Percentiles rank a stretch among this genome's conserved stretches.
Evolutionary conservation across 2,113 vertebrate species (phyloP).

Genomic region (Meles meles): DNA sequence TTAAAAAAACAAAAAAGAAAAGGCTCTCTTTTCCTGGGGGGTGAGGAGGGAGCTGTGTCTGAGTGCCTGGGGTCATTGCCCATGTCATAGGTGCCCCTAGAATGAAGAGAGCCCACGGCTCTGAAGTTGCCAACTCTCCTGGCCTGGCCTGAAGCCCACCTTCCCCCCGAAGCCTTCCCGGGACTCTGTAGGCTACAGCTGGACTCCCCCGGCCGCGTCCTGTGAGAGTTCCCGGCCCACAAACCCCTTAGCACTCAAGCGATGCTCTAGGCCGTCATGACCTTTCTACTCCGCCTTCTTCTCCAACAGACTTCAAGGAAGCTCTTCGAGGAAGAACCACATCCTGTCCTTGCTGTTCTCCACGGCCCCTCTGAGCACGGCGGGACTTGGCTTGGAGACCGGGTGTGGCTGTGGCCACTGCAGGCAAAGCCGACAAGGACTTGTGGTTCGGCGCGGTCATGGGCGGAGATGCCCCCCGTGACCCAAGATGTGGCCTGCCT

Average conservation of each 20-base stretch:
- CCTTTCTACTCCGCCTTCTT: background rate
- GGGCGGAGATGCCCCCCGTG: rapidly evolving
- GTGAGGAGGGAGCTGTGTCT: background rate
- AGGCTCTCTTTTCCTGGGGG: too few species aligned
- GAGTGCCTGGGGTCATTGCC: background rate
- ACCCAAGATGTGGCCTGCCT: background rate
- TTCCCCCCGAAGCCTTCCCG: background rate
- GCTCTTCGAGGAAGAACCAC: background rate
- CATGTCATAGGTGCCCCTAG: rapidly evolving
- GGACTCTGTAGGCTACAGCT: rapidly evolving
- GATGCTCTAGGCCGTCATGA: rapidly evolving
- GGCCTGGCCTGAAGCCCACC: background rate
- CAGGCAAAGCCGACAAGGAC: rapidly evolving
- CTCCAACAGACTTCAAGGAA: background rate
- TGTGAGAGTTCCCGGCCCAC: background rate
- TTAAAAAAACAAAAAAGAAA: background rate
- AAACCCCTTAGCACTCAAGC: rapidly evolving
- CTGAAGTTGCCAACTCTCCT: background rate
- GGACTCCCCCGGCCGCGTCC: background rate
- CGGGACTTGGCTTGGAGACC: background rate
- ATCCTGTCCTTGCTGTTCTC: background rate
- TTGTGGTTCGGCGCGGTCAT: background rate
- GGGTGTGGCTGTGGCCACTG: rapidly evolving
- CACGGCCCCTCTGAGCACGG: background rate
- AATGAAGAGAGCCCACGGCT: background rate